These are phyloP conservation scores for Ethmia dodecea DNA, from an alignment of 2,888 invertebrate genomes.

Conservation along the genomic window DNA sequence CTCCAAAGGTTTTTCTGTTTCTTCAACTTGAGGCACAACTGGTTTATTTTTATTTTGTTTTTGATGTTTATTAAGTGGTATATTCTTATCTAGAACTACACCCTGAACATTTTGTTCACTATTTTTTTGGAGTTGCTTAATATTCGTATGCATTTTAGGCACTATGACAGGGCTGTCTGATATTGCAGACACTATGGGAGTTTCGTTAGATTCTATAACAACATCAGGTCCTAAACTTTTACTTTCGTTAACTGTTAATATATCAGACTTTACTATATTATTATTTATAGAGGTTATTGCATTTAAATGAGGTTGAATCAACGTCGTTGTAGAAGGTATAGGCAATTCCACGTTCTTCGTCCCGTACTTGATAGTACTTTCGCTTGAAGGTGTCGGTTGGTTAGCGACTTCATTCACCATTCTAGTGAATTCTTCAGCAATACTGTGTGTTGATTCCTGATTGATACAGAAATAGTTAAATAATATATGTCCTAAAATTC, in stretches of 20 bases:
- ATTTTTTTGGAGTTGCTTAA: constrained; percentile 58
- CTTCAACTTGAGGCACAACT: constrained; percentile 51
- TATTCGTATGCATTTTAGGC: constrained; percentile 69
- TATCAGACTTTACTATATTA: constrained; percentile 66
- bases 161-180: constrained; percentile 82
- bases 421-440: constrained; percentile 68
- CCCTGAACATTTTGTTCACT: constrained; percentile 48
- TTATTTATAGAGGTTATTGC: constrained; percentile 62
- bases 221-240: constrained; percentile 57
- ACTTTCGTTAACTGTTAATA: constrained; percentile 61
- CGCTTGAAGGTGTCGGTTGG: constrained; percentile 46
- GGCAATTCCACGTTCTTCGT: constrained; percentile 48
- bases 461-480: background rate
- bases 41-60: constrained; percentile 49
- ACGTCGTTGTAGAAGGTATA: constrained; percentile 38
- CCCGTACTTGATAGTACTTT: constrained; percentile 45
- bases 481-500: background rate
- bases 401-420: constrained; percentile 64
- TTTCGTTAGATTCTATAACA: constrained; percentile 57
- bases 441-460: constrained; percentile 53
- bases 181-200: constrained; percentile 84
- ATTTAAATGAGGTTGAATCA: constrained; percentile 54
- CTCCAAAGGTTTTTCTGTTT: constrained; percentile 37
- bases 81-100: constrained; percentile 58
- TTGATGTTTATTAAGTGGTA: constrained; percentile 45